Evolutionary conservation across 2,113 vertebrate species (phyloP).

Genomic region (Podarcis muralis): DNA sequence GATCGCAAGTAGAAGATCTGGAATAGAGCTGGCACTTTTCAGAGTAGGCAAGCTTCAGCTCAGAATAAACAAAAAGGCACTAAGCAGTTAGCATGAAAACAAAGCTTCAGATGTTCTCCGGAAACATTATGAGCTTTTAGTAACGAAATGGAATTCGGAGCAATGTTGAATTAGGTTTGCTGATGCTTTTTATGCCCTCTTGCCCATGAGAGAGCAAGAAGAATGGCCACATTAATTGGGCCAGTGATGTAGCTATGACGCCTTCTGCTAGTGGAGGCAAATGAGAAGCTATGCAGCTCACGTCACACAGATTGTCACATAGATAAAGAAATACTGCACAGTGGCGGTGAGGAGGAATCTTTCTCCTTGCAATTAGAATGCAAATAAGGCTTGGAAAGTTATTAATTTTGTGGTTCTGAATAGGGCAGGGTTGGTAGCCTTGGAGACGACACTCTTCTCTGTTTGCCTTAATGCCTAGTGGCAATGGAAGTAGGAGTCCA

Average conservation of each 20-base stretch:
- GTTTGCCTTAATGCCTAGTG: slow-evolving; percentile 31
- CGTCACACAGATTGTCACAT: slow-evolving; percentile 12
- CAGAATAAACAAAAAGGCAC: slow-evolving; percentile 59
- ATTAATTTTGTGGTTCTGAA: slow-evolving; percentile 12
- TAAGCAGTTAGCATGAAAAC: slow-evolving; percentile 55
- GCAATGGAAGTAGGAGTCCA: slow-evolving; percentile 6
- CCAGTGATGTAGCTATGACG: neutral
- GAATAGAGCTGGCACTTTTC: too few relatives aligned
- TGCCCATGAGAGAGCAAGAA: slow-evolving; percentile 34
- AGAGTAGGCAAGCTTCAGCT: neutral
- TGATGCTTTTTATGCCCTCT: neutral
- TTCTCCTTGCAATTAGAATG: neutral
- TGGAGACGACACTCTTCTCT: slow-evolving; percentile 21
- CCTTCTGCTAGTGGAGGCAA: neutral
- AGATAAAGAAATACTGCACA: slow-evolving; percentile 9
- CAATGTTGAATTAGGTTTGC: slow-evolving; percentile 21
- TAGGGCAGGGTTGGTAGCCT: neutral
- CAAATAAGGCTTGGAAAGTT: slow-evolving; percentile 4
- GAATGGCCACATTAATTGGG: slow-evolving; percentile 23
- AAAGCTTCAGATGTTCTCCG: slow-evolving; percentile 57
- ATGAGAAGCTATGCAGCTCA: slow-evolving; percentile 10
- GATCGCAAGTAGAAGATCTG: too few relatives aligned
- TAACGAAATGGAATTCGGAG: slow-evolving; percentile 6
- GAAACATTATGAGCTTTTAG: slow-evolving; percentile 30
- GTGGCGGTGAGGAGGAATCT: neutral